Base-by-base conservation (phyloP, 2,888 invertebrate species). In the Drosophila recens region DNA sequence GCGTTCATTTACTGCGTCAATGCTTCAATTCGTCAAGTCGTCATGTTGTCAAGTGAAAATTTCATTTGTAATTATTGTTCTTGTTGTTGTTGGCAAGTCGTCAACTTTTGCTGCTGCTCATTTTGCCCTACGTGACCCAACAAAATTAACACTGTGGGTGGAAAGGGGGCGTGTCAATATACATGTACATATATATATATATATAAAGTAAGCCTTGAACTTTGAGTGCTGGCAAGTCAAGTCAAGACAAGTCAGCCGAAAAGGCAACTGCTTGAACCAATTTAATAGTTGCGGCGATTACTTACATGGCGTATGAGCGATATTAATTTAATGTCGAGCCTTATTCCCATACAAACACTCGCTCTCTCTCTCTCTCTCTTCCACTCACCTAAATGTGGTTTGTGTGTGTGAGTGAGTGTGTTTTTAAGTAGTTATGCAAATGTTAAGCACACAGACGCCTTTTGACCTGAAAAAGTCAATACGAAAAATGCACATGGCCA, bases 381-480 rank as follows among this genome's bases (percentile, higher is more conserved):
- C 10, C 33, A 8, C 34, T 8, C 10, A 42, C 3, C n/a, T 30
- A 8, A 36, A 17, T 42, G 15, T 53, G 30, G 30, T 17, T 17
- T n/a, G 6, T 38, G 36, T 38, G 34, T 36, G 38, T 17, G 49
- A 61, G 62, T 34, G 40, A 23, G 36, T 58, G 62, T 43, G 33
- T 33, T 67, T 63, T 80, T 75, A 75, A 88, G 83, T 80, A 75
- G 79, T 80, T 80, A 86, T 88, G 84, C 80, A 84, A 88, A 88
- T 84, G 73, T 72, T 70, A 70, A 86, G 78, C 80, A 67, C 64
- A 83, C 86, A 79, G 82, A 65, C 67, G 72, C 86, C 73, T 75
- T 83, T 83, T 80, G 81, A 79, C 87, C 87, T 80, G 69, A 75
- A 88, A 66, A 84, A 86, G 79, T 80, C 87, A 86, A 88, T 88